Base-by-base conservation (phyloP, 92 coral and sea anemone genomes). In the Epizoanthus illoricatus region DNA sequence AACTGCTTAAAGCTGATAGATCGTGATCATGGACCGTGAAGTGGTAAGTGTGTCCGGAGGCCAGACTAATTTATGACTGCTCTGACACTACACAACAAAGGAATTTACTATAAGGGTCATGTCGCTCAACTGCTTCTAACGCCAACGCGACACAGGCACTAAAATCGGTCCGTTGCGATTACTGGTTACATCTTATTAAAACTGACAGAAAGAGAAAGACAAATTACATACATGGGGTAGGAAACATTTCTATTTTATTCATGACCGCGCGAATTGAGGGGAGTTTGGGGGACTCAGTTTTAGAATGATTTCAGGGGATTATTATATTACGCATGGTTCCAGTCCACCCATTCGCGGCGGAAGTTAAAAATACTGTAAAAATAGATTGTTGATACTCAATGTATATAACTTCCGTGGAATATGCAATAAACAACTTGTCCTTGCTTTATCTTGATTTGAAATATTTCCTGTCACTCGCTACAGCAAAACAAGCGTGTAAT, bases 21-120 rank as follows among this genome's bases (percentile, higher is more conserved):
- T 78, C 71, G 54, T 78, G 82, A 18, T 64, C 82, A 63, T 62
- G 5, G 19, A 78, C 69, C 82, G 82, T 78, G 82, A 78, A 78
- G 71, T 15, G 13, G 61, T 13, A 68, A 63, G 42, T 45, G 61
- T 59, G 82, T 78, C 82, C 82, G 82, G 72, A 45, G 82, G 82
- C 72, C 71, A 62, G 57, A n/a, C 70, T 78, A 78, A 42, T 59
- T 63, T 43, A 63, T 62, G 42, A 78, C 82, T 40, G 71, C 71
- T 63, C 45, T 42, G 82, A 42, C 71, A 78, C 71, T 42, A 78
- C 82, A 78, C 71, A 78, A 78, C 82, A 78, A 78, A 63, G 43
- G 82, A 45, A 78, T 62, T 78, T 61, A 36, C 59, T 76, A 52
- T 20, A 19, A 41, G 56, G 24, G 61, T 63, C 82, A 52, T 52